A percentile compares a stretch with the other conserved stretches of the same genome.
Conservation (phyloP, 2,113 vertebrate species). For the Petaurus breviceps region DNA sequence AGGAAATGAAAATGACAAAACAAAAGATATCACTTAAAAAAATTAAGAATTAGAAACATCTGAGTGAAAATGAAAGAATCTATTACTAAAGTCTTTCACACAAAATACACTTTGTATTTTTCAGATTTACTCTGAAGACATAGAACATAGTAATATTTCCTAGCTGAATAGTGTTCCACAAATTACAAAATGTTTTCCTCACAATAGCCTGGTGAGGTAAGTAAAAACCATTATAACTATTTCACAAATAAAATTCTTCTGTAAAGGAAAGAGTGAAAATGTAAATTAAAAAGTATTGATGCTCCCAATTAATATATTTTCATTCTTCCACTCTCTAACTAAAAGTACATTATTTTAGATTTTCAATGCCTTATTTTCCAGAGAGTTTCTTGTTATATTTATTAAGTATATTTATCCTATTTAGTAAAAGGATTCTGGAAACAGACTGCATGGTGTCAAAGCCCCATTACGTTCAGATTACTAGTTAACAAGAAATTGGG, state of each 20-base stretch:
- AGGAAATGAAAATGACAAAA: not conserved
- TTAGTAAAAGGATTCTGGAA: constrained; percentile 61
- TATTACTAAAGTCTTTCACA: constrained; percentile 69
- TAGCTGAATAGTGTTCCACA: not conserved
- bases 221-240: not conserved
- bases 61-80: constrained; percentile 62
- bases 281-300: constrained; percentile 25
- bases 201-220: not conserved
- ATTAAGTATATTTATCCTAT: constrained; percentile 47
- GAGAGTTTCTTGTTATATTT: constrained; percentile 35
- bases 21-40: too few relatives aligned
- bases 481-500: constrained; percentile 43
- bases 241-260: constrained; percentile 15
- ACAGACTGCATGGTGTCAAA: not conserved
- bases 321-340: not conserved
- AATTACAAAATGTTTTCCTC: not conserved
- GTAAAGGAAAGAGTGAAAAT: not conserved
- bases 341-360: constrained; percentile 9
- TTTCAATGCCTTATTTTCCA: not conserved
- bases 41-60: too few relatives aligned
- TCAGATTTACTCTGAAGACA: constrained; percentile 58
- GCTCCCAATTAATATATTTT: constrained; percentile 28
- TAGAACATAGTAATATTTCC: constrained; percentile 54
- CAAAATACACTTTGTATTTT: constrained; percentile 73
- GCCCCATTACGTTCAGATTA: constrained; percentile 51